Evolutionary conservation across 2,888 invertebrate genomes (phyloP).

Genomic region (Rotaria sp.): DNA sequence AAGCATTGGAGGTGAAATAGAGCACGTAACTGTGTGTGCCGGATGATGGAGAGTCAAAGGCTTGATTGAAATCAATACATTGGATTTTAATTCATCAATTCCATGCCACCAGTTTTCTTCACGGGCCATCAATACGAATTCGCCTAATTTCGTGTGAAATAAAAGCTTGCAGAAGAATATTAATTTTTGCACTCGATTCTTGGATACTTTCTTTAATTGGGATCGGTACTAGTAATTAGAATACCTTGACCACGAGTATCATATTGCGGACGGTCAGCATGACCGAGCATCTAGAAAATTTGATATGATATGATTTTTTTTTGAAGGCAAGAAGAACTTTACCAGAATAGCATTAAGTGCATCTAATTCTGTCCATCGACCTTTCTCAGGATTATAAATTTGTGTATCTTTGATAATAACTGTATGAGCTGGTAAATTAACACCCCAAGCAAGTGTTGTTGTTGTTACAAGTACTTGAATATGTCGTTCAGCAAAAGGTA

Average conservation of each 20-base stretch:
- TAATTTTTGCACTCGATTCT: too few relatives aligned
- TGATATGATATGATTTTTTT: background rate
- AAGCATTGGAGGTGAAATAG: too few relatives aligned
- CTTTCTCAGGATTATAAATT: conserved; percentile 94
- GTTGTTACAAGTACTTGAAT: conserved; percentile 90
- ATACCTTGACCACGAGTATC: conserved; percentile 94
- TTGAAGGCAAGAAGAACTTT: background rate
- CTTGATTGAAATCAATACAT: too few relatives aligned
- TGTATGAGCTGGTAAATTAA: conserved; percentile 95
- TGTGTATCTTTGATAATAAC: conserved; percentile 96
- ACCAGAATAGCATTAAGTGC: conserved; percentile 81
- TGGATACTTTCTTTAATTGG: too few relatives aligned
- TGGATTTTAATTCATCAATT: too few relatives aligned
- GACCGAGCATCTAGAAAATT: conserved; percentile 72
- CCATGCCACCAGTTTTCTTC: too few relatives aligned
- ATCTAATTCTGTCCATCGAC: conserved; percentile 92
- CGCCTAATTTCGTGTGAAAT: too few relatives aligned
- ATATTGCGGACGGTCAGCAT: conserved; percentile 95
- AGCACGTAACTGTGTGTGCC: too few relatives aligned
- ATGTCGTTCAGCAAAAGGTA: conserved; percentile 92
- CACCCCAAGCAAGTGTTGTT: conserved; percentile 97
- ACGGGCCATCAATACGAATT: too few relatives aligned
- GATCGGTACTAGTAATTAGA: conserved; percentile 93
- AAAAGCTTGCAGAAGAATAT: too few relatives aligned
- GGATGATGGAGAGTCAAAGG: too few relatives aligned